These are phyloP conservation scores for Plagodis dolabraria DNA, from an alignment of 2,888 invertebrate species.

Conservation along the genomic window DNA sequence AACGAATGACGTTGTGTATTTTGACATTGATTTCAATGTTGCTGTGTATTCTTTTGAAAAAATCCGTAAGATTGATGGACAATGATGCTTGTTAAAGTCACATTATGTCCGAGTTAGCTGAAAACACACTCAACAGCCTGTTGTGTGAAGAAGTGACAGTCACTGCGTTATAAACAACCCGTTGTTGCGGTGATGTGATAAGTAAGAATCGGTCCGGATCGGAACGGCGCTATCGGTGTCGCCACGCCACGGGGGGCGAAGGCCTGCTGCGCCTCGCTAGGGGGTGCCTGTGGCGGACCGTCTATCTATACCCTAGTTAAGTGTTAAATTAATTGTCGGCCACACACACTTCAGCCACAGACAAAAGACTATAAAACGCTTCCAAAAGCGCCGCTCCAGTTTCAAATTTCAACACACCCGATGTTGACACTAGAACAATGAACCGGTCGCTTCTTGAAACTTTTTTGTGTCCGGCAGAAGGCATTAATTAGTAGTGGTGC, in stretches of 20 bases:
- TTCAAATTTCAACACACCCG: slow-evolving; percentile 51
- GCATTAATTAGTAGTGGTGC: slow-evolving; percentile 80
- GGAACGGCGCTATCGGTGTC: slow-evolving; percentile 71
- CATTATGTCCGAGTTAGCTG: slow-evolving; percentile 13
- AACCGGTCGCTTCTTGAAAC: slow-evolving; percentile 64
- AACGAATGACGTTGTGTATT: not conserved
- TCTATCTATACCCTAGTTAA: slow-evolving; percentile 57
- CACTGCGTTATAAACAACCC: slow-evolving; percentile 53
- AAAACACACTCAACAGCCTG: slow-evolving; percentile 17
- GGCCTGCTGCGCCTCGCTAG: slow-evolving; percentile 53
- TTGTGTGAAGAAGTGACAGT: slow-evolving; percentile 50
- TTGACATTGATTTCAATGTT: not conserved
- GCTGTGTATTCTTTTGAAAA: slow-evolving; percentile 8
- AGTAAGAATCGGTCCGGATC: slow-evolving; percentile 52
- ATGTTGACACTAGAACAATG: slow-evolving; percentile 74
- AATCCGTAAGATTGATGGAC: slow-evolving; percentile 19
- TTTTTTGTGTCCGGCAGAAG: slow-evolving; percentile 66
- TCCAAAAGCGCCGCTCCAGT: slow-evolving; percentile 41
- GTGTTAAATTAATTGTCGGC: slow-evolving; percentile 73
- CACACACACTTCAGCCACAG: slow-evolving; percentile 42
- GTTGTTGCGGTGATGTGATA: slow-evolving; percentile 61
- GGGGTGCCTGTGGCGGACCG: slow-evolving; percentile 45
- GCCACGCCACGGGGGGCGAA: slow-evolving; percentile 56
- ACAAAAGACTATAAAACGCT: slow-evolving; percentile 30
- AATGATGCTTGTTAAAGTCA: slow-evolving; percentile 27